Conservation (phyloP, 2,888 invertebrate genomes). For the Caenorhabditis panamensis region DNA sequence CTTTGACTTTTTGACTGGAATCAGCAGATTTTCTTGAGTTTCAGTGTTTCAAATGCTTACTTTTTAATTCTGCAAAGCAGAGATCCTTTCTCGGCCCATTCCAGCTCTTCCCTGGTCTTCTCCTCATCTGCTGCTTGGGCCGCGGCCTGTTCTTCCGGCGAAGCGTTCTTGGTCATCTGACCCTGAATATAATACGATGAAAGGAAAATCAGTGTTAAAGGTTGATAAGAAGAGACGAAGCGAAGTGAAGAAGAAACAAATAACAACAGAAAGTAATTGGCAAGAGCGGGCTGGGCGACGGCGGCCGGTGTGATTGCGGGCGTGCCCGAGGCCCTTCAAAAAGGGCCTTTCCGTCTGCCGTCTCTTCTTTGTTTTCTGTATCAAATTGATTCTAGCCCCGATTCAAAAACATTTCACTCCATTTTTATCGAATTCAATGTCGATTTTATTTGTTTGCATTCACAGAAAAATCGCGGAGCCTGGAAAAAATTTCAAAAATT, state of each 20-base stretch:
- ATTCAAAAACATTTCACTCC: slow-evolving; percentile 22
- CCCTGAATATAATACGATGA: slow-evolving; percentile 29
- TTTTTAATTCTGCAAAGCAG: slow-evolving; percentile 62
- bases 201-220: neutral
- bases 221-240: slow-evolving; percentile 22
- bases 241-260: slow-evolving; percentile 24
- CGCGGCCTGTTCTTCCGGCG: slow-evolving; percentile 50
- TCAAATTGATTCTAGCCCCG: slow-evolving; percentile 15
- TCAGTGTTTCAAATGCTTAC: slow-evolving; percentile 31
- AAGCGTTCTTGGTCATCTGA: slow-evolving; percentile 50
- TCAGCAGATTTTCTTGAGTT: neutral
- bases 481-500: slow-evolving; percentile 21
- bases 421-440: slow-evolving; percentile 13
- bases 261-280: slow-evolving; percentile 33
- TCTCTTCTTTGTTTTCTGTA: slow-evolving; percentile 28
- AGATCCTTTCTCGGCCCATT: slow-evolving; percentile 68
- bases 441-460: slow-evolving; percentile 15
- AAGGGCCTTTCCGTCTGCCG: slow-evolving; percentile 17
- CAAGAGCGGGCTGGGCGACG: slow-evolving; percentile 20
- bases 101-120: slow-evolving; percentile 56
- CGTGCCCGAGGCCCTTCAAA: slow-evolving; percentile 34
- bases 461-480: neutral
- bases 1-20: slow-evolving; percentile 64
- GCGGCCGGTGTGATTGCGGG: slow-evolving; percentile 29
- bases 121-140: slow-evolving; percentile 59